phyloP scores from a whole-genome alignment of 64 coral and sea anemone species.

The Stichodactyla helianthus region DNA sequence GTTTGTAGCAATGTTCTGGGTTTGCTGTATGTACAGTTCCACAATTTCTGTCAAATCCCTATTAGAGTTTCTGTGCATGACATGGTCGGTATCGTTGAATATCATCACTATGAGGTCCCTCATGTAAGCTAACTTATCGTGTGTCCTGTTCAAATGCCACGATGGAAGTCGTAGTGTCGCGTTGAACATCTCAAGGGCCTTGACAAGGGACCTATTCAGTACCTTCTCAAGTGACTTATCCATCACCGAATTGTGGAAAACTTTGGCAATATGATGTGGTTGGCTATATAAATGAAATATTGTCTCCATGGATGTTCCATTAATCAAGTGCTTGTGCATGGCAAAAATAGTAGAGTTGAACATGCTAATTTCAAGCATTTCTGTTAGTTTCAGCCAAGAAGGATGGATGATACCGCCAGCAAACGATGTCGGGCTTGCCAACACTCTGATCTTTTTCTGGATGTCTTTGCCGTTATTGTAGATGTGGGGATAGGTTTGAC shows the following conservation, averaged over 20 bases:
- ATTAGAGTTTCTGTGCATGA: constrained; percentile 32
- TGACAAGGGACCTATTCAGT: constrained; percentile 47
- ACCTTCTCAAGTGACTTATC: constrained; percentile 33
- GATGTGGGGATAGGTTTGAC: constrained; percentile 43
- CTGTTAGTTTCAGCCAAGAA: constrained; percentile 44
- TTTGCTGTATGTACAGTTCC: constrained; percentile 36
- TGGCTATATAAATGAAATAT: constrained; percentile 30
- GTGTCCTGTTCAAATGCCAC: constrained; percentile 49
- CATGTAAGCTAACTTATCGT: constrained; percentile 35
- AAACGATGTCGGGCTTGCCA: constrained; percentile 34
- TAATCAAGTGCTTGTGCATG: constrained; percentile 33
- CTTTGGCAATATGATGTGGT: constrained; percentile 42
- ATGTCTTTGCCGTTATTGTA: constrained; percentile 25
- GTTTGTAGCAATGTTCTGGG: constrained; percentile 20
- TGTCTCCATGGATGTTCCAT: constrained; percentile 40
- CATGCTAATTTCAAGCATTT: constrained; percentile 40
- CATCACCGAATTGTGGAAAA: constrained; percentile 31
- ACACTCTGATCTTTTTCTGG: constrained; percentile 16
- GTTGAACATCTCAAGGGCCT: constrained; percentile 65
- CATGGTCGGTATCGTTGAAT: constrained; percentile 59
- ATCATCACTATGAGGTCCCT: constrained; percentile 52
- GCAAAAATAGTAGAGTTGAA: constrained; percentile 45
- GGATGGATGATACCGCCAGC: constrained; percentile 65
- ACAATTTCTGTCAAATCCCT: constrained; percentile 54
- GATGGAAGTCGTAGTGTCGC: constrained; percentile 44